These are phyloP conservation scores for Crax fasciolata DNA, from an alignment of 2,797 vertebrate genomes.

Conservation along the genomic window DNA sequence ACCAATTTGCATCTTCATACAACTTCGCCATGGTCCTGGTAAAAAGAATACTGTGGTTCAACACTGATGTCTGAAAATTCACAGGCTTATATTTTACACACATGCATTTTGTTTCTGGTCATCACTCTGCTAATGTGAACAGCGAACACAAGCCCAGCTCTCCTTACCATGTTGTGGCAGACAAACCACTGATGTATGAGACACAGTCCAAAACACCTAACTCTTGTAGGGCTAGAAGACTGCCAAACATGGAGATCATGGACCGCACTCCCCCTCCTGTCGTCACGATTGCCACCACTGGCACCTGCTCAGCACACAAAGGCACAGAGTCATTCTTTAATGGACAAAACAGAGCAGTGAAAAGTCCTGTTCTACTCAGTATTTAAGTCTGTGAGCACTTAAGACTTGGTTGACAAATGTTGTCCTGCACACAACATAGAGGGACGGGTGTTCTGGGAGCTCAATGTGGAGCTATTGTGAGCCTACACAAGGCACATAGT, in stretches of 20 bases:
- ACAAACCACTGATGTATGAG: conserved; percentile 87
- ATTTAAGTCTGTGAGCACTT: background rate
- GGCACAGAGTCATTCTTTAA: background rate
- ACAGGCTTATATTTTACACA: rapidly evolving
- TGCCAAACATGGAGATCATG: conserved; percentile 85
- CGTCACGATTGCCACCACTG: conserved; percentile 85
- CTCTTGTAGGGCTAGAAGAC: conserved; percentile 85
- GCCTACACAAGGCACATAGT: background rate
- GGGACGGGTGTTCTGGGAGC: background rate
- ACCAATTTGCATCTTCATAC: conserved; percentile 82
- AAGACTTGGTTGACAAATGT: background rate
- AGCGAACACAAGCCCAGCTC: background rate
- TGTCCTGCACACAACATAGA: background rate
- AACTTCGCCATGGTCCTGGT: conserved; percentile 83
- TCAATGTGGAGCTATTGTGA: background rate
- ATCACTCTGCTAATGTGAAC: background rate
- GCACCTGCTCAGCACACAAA: conserved; percentile 81
- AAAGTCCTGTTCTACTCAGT: background rate
- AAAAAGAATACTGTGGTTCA: background rate
- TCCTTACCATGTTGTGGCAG: conserved; percentile 90
- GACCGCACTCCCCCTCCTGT: conserved; percentile 88
- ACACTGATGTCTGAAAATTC: background rate
- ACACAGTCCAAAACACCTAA: conserved; percentile 85
- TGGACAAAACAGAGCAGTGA: background rate
- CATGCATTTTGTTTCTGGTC: background rate